Evolutionary conservation across 2,797 vertebrate species (phyloP).

Genomic region (Choloepus didactylus): DNA sequence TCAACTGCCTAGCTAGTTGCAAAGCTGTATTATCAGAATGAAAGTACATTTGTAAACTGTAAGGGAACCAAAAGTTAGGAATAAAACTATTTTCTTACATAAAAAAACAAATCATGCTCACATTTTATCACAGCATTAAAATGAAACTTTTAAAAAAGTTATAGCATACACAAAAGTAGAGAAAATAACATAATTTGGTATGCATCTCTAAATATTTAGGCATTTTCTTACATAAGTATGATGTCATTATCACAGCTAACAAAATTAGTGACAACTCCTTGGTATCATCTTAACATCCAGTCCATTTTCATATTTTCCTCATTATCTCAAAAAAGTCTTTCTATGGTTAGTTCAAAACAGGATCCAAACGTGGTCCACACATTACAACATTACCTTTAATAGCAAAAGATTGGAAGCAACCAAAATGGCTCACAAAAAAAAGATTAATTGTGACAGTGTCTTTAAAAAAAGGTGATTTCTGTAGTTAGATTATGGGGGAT

Average conservation of each 20-base stretch:
- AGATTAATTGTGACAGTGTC: constrained; percentile 8
- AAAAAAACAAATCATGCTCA: not conserved
- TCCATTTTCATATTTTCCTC: constrained; percentile 45
- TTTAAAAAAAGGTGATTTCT: constrained; percentile 33
- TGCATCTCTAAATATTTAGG: not conserved
- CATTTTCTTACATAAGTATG: constrained; percentile 37
- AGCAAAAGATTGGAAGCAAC: not conserved
- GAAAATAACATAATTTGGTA: constrained; percentile 9
- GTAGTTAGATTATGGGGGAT: not conserved
- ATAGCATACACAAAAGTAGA: constrained; percentile 25
- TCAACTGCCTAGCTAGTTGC: too few relatives aligned
- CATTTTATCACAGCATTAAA: constrained; percentile 41
- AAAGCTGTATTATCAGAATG: too few relatives aligned
- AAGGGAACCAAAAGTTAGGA: too few relatives aligned
- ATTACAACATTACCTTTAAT: constrained; percentile 37
- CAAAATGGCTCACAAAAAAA: constrained; percentile 42
- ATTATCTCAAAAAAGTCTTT: constrained; percentile 45
- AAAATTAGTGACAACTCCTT: constrained; percentile 44
- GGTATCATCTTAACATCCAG: constrained; percentile 37
- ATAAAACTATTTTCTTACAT: too few relatives aligned
- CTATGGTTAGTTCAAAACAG: constrained; percentile 42
- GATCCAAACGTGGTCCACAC: not conserved
- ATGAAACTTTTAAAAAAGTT: not conserved
- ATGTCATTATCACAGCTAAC: constrained; percentile 32
- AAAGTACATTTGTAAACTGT: too few relatives aligned